Base-by-base conservation (phyloP, 2,888 invertebrate genomes). In the Mamestra brassicae region DNA sequence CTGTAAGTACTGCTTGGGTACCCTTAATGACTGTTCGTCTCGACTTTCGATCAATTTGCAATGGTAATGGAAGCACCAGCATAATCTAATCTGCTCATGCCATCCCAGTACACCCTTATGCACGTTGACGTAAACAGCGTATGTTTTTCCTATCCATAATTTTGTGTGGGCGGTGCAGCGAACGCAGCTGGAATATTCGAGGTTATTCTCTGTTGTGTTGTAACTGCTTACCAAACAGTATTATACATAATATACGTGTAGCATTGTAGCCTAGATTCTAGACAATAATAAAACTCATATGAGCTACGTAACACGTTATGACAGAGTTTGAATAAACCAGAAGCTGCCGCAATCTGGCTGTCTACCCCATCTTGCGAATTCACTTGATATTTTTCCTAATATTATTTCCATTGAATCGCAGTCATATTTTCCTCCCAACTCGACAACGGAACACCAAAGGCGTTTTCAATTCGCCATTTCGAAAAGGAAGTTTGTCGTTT, bases 401-500 rank as follows among this genome's bases (percentile, higher is more conserved):
- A 45, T n/a, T 42, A 2, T 62, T 78, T 63, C 11, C 11, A 45
- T 36, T 26, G 10, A 38, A 6, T 66, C 5, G 47, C 50, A 66
- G n/a, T 26, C 38, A 50, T 15, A 63, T 74, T 78, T 65, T 76
- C 60, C 54, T 38, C 61, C 73, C 55, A 55, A 62, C 72, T 68
- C 63, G 36, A 80, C 80, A 88, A 76, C 77, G 71, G 78, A 78
- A 68, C 84, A 76, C 74, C 80, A 82, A 81, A 84, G 73, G 63
- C 81, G 80, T 84, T 88, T 88, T 85, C 84, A 85, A 88, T 89
- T 86, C 80, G 87, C 90, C 81, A 85, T 90, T 89, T 89, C 79
- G 86, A 91, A 84, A 93, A 92, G 92, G 94, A 95, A 92, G 94
- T 90, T 90, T 79, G 88, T 86, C 88, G 89, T 93, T 94, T 93